phyloP scores from a whole-genome alignment of 2,797 vertebrate genomes.

The Thaleichthys pacificus region DNA sequence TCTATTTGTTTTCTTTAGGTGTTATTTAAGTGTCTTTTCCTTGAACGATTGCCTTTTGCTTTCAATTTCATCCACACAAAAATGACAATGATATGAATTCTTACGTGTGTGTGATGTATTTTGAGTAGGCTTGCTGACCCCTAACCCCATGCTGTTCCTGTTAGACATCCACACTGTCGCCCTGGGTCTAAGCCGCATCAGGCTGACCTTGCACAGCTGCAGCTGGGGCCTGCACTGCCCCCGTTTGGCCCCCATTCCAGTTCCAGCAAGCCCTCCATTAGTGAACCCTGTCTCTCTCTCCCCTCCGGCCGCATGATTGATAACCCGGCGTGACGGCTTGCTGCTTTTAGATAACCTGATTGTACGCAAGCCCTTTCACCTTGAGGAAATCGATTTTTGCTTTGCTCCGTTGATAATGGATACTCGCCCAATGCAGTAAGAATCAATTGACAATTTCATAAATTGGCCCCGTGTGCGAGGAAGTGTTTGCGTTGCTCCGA shows the following conservation, averaged over 20 bases:
- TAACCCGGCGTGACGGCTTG: neutral
- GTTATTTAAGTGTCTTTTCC: no score
- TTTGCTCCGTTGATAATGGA: neutral
- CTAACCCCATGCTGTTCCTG: neutral
- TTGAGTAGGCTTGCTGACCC: neutral
- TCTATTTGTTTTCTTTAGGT: no score
- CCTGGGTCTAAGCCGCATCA: neutral
- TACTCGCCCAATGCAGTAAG: neutral
- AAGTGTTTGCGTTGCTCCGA: neutral
- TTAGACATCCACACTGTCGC: neutral
- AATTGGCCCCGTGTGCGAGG: neutral
- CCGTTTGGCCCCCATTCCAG: neutral
- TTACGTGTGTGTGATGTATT: neutral
- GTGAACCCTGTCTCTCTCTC: conserved; percentile 19
- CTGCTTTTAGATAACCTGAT: neutral
- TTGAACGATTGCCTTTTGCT: no score
- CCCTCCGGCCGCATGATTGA: conserved; percentile 14
- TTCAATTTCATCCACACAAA: no score
- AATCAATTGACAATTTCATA: neutral
- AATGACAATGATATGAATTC: no score
- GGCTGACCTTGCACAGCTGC: neutral
- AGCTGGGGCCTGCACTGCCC: conserved; percentile 10
- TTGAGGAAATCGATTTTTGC: neutral
- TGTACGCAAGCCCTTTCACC: conserved; percentile 3
- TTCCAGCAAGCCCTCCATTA: conserved; percentile 2